Percentiles rank a stretch among this genome's conserved stretches.
Conservation (phyloP, 1,140 invertebrate genomes). For the Leptinotarsa texana region DNA sequence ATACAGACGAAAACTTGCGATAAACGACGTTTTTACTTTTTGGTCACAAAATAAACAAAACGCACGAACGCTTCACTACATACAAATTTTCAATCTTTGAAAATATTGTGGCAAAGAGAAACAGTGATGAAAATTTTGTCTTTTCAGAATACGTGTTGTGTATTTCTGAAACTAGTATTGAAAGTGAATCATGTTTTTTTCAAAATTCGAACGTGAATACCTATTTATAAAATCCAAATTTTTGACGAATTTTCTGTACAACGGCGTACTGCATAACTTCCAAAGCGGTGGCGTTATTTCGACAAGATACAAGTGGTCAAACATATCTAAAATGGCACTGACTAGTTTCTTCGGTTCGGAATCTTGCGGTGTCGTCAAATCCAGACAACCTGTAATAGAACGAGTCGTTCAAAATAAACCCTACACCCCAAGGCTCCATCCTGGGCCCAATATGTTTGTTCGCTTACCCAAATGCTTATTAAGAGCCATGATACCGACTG, state of each 20-base stretch:
- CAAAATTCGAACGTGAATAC: not conserved
- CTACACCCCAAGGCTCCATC: too few relatives aligned
- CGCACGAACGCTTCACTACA: too few relatives aligned
- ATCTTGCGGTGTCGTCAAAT: conserved; percentile 27
- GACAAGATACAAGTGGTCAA: conserved; percentile 62
- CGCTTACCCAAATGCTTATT: conserved; percentile 62
- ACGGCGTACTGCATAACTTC: conserved; percentile 58
- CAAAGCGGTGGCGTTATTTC: conserved; percentile 64
- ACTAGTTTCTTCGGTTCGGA: conserved; percentile 33
- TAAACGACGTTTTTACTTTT: too few relatives aligned
- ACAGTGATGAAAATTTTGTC: too few relatives aligned
- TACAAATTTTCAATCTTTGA: too few relatives aligned
- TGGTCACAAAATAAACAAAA: too few relatives aligned
- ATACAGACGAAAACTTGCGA: too few relatives aligned
- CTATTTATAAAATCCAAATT: conserved; percentile 40
- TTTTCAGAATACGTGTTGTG: too few relatives aligned
- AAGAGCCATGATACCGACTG: conserved; percentile 68
- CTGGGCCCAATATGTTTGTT: not conserved
- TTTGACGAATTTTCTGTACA: conserved; percentile 48
- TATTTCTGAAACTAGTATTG: too few relatives aligned
- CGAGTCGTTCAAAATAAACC: not conserved
- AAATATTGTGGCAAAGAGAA: too few relatives aligned
- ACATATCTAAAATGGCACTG: conserved; percentile 56
- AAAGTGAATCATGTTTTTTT: too few relatives aligned
- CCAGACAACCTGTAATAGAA: not conserved